Base-by-base conservation (phyloP, 2,797 vertebrate genomes). In the Podarcis siculus region DNA sequence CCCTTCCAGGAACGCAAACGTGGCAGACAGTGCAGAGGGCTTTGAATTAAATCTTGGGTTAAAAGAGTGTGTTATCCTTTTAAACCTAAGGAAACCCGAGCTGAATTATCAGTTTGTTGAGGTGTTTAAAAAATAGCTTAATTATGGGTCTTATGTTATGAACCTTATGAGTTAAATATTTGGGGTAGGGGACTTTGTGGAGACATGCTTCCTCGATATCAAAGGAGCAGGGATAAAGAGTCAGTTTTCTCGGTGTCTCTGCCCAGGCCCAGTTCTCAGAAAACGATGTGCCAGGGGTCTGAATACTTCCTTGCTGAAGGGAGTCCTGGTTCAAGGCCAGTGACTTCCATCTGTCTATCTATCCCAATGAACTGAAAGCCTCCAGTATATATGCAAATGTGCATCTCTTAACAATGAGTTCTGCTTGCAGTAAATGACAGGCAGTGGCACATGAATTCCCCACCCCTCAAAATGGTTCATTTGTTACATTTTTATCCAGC, bases 1-100 rank as follows among this genome's bases (percentile, higher is more conserved):
- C 82, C 87, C 91, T 95, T 96, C 95, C 96, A 96, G 92, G 89
- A 95, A 94, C 84, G 92, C 86, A 86, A 83, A 89, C 92, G 87
- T 0, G 39, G 27, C 89, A 93, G 88, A 45, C 86, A 91, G 90
- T 87, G 84, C 80, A 73, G 75, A 80, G 9, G 21, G 73, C 82
- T 89, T 89, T 83, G n/a, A 89, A 85, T 77, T 81, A 85, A 76
- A 80, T n/a, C 42, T 86, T 17, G 67, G 79, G 73, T 87, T 2
- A 19, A 75, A 89, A 78, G 64, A 91, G 85, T 80, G 82, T 64
- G 87, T 0, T 0, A 79, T 61, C 19, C 87, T 39, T 87, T 78
- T 89, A 58, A 85, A 90, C 87, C 13, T 1, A 55, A 55, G 32
- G 81, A 2, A 64, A 37, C 86, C n/a, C 25, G 90, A 89, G 3